Percentiles rank a stretch among this genome's conserved stretches.
These are phyloP conservation scores for Ectemnius cavifrons DNA, from an alignment of 2,888 invertebrate species.

Conservation along the genomic window DNA sequence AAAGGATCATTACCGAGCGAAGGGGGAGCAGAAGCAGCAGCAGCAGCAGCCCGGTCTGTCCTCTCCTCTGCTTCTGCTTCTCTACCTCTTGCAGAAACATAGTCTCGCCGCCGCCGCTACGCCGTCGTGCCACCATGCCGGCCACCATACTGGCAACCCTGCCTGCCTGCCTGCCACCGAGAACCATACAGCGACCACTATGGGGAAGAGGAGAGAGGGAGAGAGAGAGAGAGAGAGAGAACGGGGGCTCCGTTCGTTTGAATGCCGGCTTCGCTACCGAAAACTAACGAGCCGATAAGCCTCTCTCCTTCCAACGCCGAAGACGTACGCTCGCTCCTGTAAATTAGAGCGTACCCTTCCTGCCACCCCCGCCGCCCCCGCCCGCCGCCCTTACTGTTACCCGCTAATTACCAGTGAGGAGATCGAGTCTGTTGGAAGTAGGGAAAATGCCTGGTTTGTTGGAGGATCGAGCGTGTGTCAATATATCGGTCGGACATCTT, in stretches of 20 bases:
- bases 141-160: too few relatives aligned
- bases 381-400: too few relatives aligned
- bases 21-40: conserved; percentile 37
- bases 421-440: too few relatives aligned
- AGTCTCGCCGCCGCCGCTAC: conserved; percentile 12
- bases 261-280: conserved; percentile 46
- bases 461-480: too few relatives aligned
- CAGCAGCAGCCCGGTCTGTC: not conserved
- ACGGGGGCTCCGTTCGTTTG: conserved; percentile 44
- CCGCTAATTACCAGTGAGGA: too few relatives aligned
- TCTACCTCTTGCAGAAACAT: conserved; percentile 13
- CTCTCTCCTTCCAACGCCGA: conserved; percentile 21
- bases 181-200: conserved; percentile 5
- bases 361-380: too few relatives aligned
- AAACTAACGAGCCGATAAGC: conserved; percentile 58
- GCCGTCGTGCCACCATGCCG: too few relatives aligned
- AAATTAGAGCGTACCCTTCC: conserved; percentile 28
- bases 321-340: conserved; percentile 24
- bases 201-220: not conserved
- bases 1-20: conserved; percentile 69
- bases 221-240: too few relatives aligned
- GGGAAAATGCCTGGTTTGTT: too few relatives aligned
- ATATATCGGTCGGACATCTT: too few relatives aligned
- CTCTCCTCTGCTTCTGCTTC: conserved; percentile 5
- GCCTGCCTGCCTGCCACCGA: too few relatives aligned